A percentile compares a stretch with the other conserved stretches of the same genome.
These are phyloP conservation scores for Semotilus atromaculatus DNA, from an alignment of 2,797 vertebrate genomes.

Conservation along the genomic window DNA sequence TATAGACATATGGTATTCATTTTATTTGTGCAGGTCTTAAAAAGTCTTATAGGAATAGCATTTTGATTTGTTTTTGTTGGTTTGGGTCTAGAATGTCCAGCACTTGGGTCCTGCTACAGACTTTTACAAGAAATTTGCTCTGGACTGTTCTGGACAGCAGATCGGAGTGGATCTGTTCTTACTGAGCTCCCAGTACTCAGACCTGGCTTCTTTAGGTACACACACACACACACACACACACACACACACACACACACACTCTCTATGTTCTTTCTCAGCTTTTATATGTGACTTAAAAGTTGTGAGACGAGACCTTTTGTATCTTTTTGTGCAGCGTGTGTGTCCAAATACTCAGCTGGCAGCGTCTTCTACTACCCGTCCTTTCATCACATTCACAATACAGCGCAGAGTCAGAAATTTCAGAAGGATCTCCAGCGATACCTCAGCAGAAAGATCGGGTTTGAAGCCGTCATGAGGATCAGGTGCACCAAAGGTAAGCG, in stretches of 20 bases:
- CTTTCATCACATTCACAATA: slow-evolving; percentile 89
- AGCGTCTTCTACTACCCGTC: slow-evolving; percentile 96
- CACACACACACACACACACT: slow-evolving; percentile 52
- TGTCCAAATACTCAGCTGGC: slow-evolving; percentile 95
- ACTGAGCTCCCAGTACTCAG: slow-evolving; percentile 94
- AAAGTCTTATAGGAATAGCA: slow-evolving; percentile 26
- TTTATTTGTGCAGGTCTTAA: not conserved
- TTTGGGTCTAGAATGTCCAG: slow-evolving; percentile 83
- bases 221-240: not conserved
- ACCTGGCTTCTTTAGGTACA: slow-evolving; percentile 94
- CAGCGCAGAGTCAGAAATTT: slow-evolving; percentile 87
- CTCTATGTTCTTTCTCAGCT: not conserved
- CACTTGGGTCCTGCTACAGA: slow-evolving; percentile 97
- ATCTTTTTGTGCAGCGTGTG: slow-evolving; percentile 81
- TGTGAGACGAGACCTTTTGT: not conserved
- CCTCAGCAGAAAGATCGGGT: slow-evolving; percentile 95
- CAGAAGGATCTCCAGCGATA: slow-evolving; percentile 94
- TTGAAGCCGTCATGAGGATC: slow-evolving; percentile 99
- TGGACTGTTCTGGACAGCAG: slow-evolving; percentile 98
- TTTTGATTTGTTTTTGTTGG: slow-evolving; percentile 3
- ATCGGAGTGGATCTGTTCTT: slow-evolving; percentile 97
- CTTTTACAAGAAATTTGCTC: slow-evolving; percentile 98
- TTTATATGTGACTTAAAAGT: not conserved
- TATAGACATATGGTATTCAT: not conserved
- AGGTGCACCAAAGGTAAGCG: slow-evolving; percentile 94